Evolutionary conservation across 2,888 invertebrate species (phyloP), one percentile per base, ranked within the genome.

Genomic region (Torymus texanus): DNA sequence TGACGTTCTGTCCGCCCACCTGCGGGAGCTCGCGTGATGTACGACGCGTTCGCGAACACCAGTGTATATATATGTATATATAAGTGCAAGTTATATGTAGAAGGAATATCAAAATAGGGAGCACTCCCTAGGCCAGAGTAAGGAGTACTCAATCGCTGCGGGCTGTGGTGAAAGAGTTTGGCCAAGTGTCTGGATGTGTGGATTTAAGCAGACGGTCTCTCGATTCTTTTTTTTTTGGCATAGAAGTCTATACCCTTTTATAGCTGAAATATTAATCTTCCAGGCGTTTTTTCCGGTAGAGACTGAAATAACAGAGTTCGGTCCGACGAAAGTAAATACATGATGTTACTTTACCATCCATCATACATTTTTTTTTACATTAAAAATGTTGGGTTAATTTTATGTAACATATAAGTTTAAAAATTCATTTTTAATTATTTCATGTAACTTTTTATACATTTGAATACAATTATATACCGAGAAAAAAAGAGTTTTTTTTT

Each of bases 1-100:
- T 88, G 89, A 89, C 88, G 87, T 87, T 85, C 85, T 86, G 89
- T 89, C 90, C 89, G 90, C 90, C 90, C 89, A 89, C 89, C 82
- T 84, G 83, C 79, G 71, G 77, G 80, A 75, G 79, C 75, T 80
- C 73, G 62, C 21, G 65, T 85, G 84, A 85, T 84, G 79, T 83
- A 84, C 83, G 84, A 83, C 70, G 41, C 41, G 18, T 67, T 21
- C 51, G 16, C 18, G 41, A 41, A 41, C 41, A 8, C 8, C 5
- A 8, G 41, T 41, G 4, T 29, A 8, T 41, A 18, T 29, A 61
- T 50, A 55, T 41, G 21, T 29, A 61, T 50, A 50, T 62, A 16
- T 61, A 66, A 21, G 21, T 21, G 21, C 21, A 21, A 21, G 21
- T 16, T 65, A 65, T 55, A 21, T 56, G 50, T 61, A 62, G 11